A percentile compares a stretch with the other conserved stretches of the same genome.
Evolutionary conservation across 2,888 invertebrate species (phyloP).

Genomic region (Oegoconia quadripuncta): DNA sequence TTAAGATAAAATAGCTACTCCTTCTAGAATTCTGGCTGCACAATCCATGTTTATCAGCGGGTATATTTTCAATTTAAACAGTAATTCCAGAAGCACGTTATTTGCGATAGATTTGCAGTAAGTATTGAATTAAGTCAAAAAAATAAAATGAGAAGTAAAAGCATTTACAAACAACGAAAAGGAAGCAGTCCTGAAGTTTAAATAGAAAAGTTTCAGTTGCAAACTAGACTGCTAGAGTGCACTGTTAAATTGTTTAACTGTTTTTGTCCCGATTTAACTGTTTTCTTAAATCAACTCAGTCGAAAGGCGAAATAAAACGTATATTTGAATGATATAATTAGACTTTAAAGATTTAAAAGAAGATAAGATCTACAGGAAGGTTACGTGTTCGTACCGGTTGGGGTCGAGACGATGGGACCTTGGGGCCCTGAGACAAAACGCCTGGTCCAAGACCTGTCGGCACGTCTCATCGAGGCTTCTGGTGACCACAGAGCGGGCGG

Average conservation of each 20-base stretch:
- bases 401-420: too few relatives aligned
- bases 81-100: background rate
- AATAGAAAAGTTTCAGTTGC: constrained; percentile 62
- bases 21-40: too few relatives aligned
- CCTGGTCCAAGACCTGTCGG: too few relatives aligned
- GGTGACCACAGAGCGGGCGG: too few relatives aligned
- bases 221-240: constrained; percentile 47
- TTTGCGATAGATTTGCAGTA: background rate
- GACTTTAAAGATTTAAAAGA: too few relatives aligned
- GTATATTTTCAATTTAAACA: too few relatives aligned
- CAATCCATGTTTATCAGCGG: too few relatives aligned
- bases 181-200: constrained; percentile 34
- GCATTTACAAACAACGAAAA: constrained; percentile 21
- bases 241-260: constrained; percentile 50
- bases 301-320: constrained; percentile 6
- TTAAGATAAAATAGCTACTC: too few relatives aligned
- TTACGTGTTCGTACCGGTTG: too few relatives aligned
- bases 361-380: too few relatives aligned
- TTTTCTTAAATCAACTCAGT: background rate
- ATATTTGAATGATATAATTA: background rate
- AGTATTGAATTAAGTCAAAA: constrained; percentile 2
- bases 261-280: constrained; percentile 28
- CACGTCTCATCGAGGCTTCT: too few relatives aligned
- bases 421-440: too few relatives aligned
- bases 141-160: constrained; percentile 11